Evolutionary conservation across 2,888 invertebrate species (phyloP), one percentile per base, ranked within the genome.

Genomic region (Piscicola geometra): DNA sequence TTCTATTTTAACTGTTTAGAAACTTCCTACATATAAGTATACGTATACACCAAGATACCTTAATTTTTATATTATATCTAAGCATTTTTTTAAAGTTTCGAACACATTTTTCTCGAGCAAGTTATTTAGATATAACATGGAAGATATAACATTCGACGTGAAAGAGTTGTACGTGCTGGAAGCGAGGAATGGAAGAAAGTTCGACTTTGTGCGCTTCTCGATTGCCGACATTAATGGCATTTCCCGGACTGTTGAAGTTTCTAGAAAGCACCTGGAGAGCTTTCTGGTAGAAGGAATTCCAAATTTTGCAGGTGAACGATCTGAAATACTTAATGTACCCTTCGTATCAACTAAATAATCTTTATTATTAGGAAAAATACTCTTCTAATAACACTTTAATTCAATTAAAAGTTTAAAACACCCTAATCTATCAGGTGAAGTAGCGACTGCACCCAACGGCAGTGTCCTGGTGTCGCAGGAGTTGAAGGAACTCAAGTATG

Each of bases 201-300:
- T 71, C 35, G 79, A 79, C 36, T 79, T 75, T 64, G 72, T 78
- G n/a, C 70, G 78, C 15, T 78, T 78, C 70, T 76, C 78, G 9
- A 67, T 79, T 28, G 67, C 76, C 5, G 79, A 79, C 47, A 15
- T 79, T 1, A 75, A 79, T 50, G 79, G 79, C n/a, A 74, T 79
- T 33, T 56, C 41, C 18, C 33, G 76, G 0, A 36, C 69, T 18
- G 71, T 64, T 41, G 67, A 50, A 0, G 76, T 79, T 25, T 75
- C 79, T 0, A 28, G 72, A 12, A 36, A 75, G 50, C 75, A 78
- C 36, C 50, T 76, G 21, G 36, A n/a, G 3, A 28, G 18, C 21
- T 30, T 35, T 9, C 21, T 71, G 3, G 41, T 67, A 5, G 60
- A 56, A 35, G 73, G 73, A 33, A 28, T 64, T 25, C 18, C 33